phyloP scores from a whole-genome alignment of 2,888 invertebrate genomes.

The Polia nebulosa region DNA sequence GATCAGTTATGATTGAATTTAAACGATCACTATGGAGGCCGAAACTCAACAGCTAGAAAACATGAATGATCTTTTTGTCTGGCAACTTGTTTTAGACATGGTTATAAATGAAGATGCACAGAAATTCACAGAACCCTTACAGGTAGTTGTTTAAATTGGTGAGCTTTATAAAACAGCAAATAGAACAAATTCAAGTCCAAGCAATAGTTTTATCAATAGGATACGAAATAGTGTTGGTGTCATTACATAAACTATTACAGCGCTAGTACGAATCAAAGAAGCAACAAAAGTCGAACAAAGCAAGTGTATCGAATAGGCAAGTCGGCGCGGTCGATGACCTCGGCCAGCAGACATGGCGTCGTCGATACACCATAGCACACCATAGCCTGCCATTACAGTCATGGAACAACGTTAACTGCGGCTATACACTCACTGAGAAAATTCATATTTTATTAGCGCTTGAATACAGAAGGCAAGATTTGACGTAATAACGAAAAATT shows the following conservation, averaged over 20 bases:
- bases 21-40: slow-evolving; percentile 33
- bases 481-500: background rate
- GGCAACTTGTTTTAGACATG: background rate
- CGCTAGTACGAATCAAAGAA: slow-evolving; percentile 74
- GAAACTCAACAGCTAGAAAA: slow-evolving; percentile 14
- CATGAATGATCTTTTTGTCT: slow-evolving; percentile 1
- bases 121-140: background rate
- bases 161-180: background rate
- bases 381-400: slow-evolving; percentile 76
- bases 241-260: slow-evolving; percentile 71
- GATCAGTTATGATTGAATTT: slow-evolving; percentile 56
- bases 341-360: slow-evolving; percentile 85
- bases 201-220: slow-evolving; percentile 24
- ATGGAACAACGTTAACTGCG: slow-evolving; percentile 58
- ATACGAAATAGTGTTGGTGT: slow-evolving; percentile 37
- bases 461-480: background rate
- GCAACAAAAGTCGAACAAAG: slow-evolving; percentile 80
- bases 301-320: slow-evolving; percentile 81
- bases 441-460: slow-evolving; percentile 5
- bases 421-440: slow-evolving; percentile 35
- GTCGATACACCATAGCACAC: slow-evolving; percentile 77
- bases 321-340: slow-evolving; percentile 81
- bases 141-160: background rate
- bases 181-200: background rate
- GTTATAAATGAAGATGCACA: slow-evolving; percentile 7